Evolutionary conservation across 2,888 invertebrate genomes (phyloP).

Genomic region (Melinopterus prodromus): DNA sequence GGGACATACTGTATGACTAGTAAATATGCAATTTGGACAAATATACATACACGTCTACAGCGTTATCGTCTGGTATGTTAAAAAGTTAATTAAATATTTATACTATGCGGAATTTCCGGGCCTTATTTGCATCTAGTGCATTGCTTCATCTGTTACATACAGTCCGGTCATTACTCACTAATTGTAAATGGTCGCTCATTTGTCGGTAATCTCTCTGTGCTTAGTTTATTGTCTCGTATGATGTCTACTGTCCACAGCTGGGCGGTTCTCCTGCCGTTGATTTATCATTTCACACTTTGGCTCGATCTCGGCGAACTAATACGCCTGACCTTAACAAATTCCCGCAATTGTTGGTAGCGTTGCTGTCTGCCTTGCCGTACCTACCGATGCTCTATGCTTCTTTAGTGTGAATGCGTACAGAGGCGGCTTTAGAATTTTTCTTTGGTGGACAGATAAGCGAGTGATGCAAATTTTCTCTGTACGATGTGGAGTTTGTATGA

Average conservation of each 20-base stretch:
- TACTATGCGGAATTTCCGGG: no score
- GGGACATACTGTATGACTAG: no score
- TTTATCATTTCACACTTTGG: background rate
- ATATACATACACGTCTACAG: no score
- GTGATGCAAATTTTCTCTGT: no score
- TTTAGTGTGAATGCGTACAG: background rate
- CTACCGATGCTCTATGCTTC: background rate
- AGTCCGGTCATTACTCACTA: background rate
- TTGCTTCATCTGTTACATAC: background rate
- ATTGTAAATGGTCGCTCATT: background rate
- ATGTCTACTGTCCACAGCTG: background rate
- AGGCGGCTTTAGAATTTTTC: background rate
- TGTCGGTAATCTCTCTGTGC: background rate
- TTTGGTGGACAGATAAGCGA: no score
- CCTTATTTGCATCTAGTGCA: background rate
- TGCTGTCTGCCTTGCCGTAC: background rate
- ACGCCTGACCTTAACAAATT: background rate
- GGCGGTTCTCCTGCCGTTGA: background rate
- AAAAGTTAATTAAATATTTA: background rate
- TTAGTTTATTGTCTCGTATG: background rate
- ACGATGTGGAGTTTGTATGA: no score
- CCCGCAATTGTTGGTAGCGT: background rate
- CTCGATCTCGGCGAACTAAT: background rate
- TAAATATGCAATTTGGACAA: no score
- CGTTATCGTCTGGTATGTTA: background rate